Percentiles rank a stretch among this genome's conserved stretches.
Conservation (phyloP, 2,113 vertebrate genomes). For the Nycticorax nycticorax region DNA sequence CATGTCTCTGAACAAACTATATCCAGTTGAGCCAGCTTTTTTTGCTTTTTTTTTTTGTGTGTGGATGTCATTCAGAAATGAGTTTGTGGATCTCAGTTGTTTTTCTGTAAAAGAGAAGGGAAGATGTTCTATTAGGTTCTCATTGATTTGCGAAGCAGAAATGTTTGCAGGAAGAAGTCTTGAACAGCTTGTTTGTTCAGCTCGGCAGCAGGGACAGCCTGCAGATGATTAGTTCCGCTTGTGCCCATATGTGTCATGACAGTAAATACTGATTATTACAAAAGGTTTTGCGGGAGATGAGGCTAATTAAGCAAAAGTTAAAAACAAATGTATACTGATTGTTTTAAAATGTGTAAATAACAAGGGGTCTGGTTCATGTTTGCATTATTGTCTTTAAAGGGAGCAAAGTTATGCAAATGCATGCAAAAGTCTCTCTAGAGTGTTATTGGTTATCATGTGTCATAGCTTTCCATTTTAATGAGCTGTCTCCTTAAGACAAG, state of each 20-base stretch:
- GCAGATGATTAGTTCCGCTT: background rate
- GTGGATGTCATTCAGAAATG: background rate
- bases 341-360: background rate
- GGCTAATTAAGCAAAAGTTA: background rate
- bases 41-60: no score
- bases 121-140: background rate
- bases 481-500: background rate
- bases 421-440: background rate
- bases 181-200: background rate
- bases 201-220: background rate
- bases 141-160: conserved; percentile 7
- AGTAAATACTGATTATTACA: background rate
- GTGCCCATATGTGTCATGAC: background rate
- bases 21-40: background rate
- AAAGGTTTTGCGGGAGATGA: background rate
- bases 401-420: background rate
- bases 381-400: background rate
- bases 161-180: background rate
- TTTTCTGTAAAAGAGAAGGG: background rate
- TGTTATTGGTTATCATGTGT: background rate
- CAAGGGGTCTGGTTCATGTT: background rate
- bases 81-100: background rate
- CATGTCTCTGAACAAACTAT: background rate
- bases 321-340: background rate
- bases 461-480: background rate